Base-by-base conservation (phyloP, 2,888 invertebrate genomes). In the Melinaea marsaeus region DNA sequence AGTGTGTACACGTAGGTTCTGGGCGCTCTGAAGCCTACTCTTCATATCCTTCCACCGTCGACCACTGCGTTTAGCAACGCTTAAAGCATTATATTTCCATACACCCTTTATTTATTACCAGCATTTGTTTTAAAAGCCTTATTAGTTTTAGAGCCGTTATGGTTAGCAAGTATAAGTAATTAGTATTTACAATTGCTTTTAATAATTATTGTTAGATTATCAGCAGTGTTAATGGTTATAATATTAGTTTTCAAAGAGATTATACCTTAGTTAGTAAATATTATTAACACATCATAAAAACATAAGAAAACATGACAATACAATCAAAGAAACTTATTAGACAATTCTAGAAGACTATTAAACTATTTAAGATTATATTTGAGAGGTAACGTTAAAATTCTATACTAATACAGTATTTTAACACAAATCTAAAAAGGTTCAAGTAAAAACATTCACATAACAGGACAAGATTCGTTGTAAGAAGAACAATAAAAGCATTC, bases 21-120 rank as follows among this genome's bases (percentile, higher is more conserved):
- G 79, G 84, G 80, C 82, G 80, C 87, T 86, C 86, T 82, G 80
- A 86, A 84, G 84, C 88, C 79, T 75, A 77, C 71, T 73, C 70
- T 71, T 78, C 70, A 71, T 67, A 73, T 77, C 79, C 80, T 72
- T 78, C 78, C 80, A 85, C 86, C 84, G 82, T 80, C 81, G 74
- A 77, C 83, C 85, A 80, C 81, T 82, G 78, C 81, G 69, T 70
- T 76, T 72, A 76, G 73, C 72, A 67, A 75, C 79, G 74, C 79
- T 60, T 70, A 63, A 69, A 67, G 69, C 61, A 61, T 63, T 62
- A 60, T 69, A 66, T 66, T 62, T 35, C 33, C 61, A 45, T 57
- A 48, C 60, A 47, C 5, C 42, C 13, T 22, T 45, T 51, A 54
- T 62, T 54, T 0, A 51, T 51, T 4, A 48, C n/a, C 37, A 4